Evolutionary conservation across 2,797 vertebrate genomes (phyloP), one percentile per base, ranked within the genome.

Genomic region (Rhynchotus rufescens): DNA sequence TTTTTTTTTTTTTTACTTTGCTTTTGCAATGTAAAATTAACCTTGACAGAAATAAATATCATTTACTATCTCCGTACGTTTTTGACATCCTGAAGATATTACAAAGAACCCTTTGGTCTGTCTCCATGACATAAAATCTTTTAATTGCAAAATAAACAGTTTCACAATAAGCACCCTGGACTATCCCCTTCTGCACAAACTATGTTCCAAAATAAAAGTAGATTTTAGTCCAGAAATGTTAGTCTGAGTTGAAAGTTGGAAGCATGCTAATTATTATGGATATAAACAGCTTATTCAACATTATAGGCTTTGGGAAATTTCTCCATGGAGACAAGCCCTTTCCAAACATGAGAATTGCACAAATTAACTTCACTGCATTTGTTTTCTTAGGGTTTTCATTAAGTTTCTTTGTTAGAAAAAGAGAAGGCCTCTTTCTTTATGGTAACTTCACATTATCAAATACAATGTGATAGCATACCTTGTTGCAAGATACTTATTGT

Each of bases 211-310:
- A 93, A 57, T 64, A 80, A 77, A 81, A 94, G 60, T 60, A 34
- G 9, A 56, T 90, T 91, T 88, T 36, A 60, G n/a, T 84, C 20
- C 15, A 88, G 77, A 94, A 89, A 54, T 45, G 12, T 74, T 91
- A 36, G 67, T 59, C n/a, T 74, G 64, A 60, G 30, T 84, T 92
- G 66, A 65, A 91, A 91, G 12, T 84, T 92, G 66, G 68, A 91
- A 91, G 14, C 1, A 0, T 62, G 42, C 22, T 90, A 80, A 88
- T 40, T 52, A 47, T 42, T 75, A 62, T 19, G 15, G 72, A 62
- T 60, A 80, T 44, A 82, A 80, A 86, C 26, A 82, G 72, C 89
- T 91, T 94, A 88, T 90, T 93, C 89, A 90, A 86, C 86, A 75
- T 62, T 91, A 44, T 25, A 45, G 51, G n/a, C 40, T 89, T 76